Conservation (phyloP, 1,140 invertebrate genomes). For the Hormaphis cornu region DNA sequence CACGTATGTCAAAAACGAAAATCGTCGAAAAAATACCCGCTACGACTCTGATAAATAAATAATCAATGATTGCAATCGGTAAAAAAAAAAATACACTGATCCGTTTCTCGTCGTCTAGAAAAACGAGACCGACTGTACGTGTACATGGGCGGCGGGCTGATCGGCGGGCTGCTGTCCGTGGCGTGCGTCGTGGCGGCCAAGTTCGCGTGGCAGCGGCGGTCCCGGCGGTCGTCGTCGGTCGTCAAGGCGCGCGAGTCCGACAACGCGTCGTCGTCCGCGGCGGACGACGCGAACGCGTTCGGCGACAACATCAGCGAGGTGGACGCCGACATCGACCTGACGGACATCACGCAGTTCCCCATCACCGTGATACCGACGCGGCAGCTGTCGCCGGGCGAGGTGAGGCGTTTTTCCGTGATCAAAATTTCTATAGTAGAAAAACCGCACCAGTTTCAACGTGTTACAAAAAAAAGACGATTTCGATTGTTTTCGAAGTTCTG, state of each 20-base stretch:
- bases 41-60: neutral
- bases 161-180: slow-evolving; percentile 56
- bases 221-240: slow-evolving; percentile 41
- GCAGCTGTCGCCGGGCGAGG: slow-evolving; percentile 36
- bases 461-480: no score
- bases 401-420: slow-evolving; percentile 10
- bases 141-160: slow-evolving; percentile 62
- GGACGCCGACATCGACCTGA: slow-evolving; percentile 59
- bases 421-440: neutral
- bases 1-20: no score
- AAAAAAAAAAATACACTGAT: neutral
- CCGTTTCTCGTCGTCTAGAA: slow-evolving; percentile 48
- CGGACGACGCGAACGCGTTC: slow-evolving; percentile 51
- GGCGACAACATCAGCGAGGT: slow-evolving; percentile 61
- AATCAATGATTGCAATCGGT: neutral
- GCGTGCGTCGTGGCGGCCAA: slow-evolving; percentile 57
- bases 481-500: no score
- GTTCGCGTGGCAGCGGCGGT: slow-evolving; percentile 53
- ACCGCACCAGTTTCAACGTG: no score
- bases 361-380: slow-evolving; percentile 35
- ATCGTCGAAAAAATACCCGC: neutral
- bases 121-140: slow-evolving; percentile 68
- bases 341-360: slow-evolving; percentile 33
- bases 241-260: slow-evolving; percentile 7
- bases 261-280: neutral